A percentile compares a stretch with the other conserved stretches of the same genome.
Evolutionary conservation across 2,797 vertebrate species (phyloP).

Genomic region (Valencia hispanica): DNA sequence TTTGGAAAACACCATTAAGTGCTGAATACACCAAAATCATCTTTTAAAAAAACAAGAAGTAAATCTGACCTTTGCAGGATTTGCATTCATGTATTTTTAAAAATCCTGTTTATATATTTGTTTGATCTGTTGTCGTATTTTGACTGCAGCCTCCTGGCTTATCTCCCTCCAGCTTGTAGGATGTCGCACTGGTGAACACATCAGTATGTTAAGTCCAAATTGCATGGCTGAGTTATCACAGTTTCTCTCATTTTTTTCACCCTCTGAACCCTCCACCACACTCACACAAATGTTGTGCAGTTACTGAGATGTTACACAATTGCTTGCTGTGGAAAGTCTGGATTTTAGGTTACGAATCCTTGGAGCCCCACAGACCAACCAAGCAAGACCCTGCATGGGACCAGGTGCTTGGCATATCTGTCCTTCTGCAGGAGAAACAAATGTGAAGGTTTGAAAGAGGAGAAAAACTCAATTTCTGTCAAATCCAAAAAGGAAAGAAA

Average conservation of each 20-base stretch:
- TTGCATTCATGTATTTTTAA: constrained; percentile 4
- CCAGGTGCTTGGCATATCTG: constrained; percentile 39
- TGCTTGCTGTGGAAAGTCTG: constrained; percentile 61
- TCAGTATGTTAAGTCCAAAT: constrained; percentile 70
- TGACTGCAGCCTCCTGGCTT: constrained; percentile 36
- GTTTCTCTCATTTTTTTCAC: constrained; percentile 4
- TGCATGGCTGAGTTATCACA: constrained; percentile 56
- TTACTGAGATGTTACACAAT: constrained; percentile 56
- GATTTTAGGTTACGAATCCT: constrained; percentile 77
- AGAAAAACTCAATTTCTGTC: constrained; percentile 59
- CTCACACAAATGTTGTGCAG: constrained; percentile 59
- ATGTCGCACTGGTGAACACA: constrained; percentile 47
- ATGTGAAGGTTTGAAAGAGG: constrained; percentile 24
- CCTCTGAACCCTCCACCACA: constrained; percentile 26
- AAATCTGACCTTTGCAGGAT: constrained; percentile 20
- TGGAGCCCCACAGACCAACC: constrained; percentile 61
- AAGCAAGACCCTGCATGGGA: constrained; percentile 64
- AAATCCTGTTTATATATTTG: constrained; percentile 20
- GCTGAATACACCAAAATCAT: constrained; percentile 20
- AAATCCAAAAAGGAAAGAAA: constrained; percentile 34
- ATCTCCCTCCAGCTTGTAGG: constrained; percentile 38
- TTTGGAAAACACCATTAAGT: constrained; percentile 30
- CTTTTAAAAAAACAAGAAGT: constrained; percentile 23
- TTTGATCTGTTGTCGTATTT: constrained; percentile 36
- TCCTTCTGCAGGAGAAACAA: constrained; percentile 16